A percentile compares a stretch with the other conserved stretches of the same genome.
Evolutionary conservation across 2,113 vertebrate species (phyloP).

Genomic region (Phyllopteryx taeniolatus): DNA sequence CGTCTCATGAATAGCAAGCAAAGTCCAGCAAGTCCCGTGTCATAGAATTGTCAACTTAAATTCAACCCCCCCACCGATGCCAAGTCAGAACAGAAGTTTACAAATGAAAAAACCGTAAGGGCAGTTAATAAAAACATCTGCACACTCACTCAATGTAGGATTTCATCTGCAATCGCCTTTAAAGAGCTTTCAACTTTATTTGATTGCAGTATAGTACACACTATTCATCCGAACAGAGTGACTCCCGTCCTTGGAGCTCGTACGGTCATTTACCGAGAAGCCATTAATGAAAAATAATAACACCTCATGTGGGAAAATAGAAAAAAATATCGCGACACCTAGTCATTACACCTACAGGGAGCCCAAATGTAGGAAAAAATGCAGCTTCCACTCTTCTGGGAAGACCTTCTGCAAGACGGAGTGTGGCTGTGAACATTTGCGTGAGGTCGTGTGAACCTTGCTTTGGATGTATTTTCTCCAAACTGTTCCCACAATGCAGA

Average conservation of each 20-base stretch:
- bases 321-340: background rate
- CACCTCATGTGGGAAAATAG: background rate
- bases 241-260: background rate
- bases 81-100: constrained; percentile 22
- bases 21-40: too few relatives aligned
- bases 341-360: background rate
- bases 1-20: too few relatives aligned
- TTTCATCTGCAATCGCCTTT: background rate
- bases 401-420: background rate
- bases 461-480: too few relatives aligned
- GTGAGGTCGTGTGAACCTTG: too few relatives aligned
- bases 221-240: background rate
- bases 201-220: background rate
- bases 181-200: background rate
- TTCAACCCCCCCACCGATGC: background rate
- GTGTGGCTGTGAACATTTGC: too few relatives aligned
- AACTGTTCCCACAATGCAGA: too few relatives aligned
- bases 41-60: too few relatives aligned
- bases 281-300: background rate
- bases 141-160: background rate
- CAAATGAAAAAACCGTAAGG: constrained; percentile 30
- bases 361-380: background rate
- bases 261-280: background rate
- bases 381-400: background rate
- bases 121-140: constrained; percentile 2